These are phyloP conservation scores for Panzeria rudis DNA, from an alignment of 2,888 invertebrate genomes.

Conservation along the genomic window DNA sequence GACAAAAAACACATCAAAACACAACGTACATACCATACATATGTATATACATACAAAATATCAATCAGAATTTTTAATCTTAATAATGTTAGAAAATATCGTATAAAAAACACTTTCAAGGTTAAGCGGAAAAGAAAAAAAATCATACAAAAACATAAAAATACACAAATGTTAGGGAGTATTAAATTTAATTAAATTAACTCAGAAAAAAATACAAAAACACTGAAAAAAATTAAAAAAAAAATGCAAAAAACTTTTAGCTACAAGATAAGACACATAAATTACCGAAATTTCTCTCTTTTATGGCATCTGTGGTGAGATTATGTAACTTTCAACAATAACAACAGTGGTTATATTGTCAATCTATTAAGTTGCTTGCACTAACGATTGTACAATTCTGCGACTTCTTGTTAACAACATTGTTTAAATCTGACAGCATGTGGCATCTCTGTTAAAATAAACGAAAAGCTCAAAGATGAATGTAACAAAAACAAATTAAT, in stretches of 20 bases:
- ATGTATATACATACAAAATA: slow-evolving; percentile 23
- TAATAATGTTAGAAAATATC: slow-evolving; percentile 22
- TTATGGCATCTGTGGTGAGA: no score
- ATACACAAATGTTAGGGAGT: slow-evolving; percentile 35
- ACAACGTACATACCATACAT: background rate
- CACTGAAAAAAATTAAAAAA: slow-evolving; percentile 21
- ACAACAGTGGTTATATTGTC: no score
- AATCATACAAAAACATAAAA: slow-evolving; percentile 9
- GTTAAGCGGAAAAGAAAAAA: slow-evolving; percentile 63
- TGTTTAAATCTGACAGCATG: no score
- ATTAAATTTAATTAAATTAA: slow-evolving; percentile 40
- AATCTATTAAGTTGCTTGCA: no score
- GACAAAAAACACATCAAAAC: slow-evolving; percentile 9
- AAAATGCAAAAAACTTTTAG: background rate
- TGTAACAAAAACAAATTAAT: no score
- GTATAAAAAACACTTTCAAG: slow-evolving; percentile 42
- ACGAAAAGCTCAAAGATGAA: no score
- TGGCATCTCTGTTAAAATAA: no score
- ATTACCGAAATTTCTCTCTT: no score
- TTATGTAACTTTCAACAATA: no score
- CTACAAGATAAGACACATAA: no score
- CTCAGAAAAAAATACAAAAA: slow-evolving; percentile 14
- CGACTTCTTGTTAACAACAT: no score
- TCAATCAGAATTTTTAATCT: slow-evolving; percentile 43
- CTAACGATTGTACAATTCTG: no score